Evolutionary conservation across 2,113 vertebrate species (phyloP), one percentile per base, ranked within the genome.

Genomic region (Coreoperca whiteheadi): DNA sequence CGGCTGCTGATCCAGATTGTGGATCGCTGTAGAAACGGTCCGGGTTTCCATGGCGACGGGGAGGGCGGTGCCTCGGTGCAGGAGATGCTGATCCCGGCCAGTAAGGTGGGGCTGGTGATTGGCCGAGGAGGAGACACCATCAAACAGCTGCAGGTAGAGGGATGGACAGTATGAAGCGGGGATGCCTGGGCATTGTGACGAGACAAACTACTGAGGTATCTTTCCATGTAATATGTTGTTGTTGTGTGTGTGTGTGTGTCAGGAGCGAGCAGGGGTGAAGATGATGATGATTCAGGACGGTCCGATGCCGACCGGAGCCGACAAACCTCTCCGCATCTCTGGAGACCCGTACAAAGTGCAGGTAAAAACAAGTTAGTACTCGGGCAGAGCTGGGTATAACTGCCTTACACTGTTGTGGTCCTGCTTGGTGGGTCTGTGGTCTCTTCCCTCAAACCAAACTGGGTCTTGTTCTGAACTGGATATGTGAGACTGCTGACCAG

Each of bases 211-310:
- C 43, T 12, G 25, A 60, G 5, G 20, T 15, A 1, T 46, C 54
- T 0, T 2, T 34, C 21, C 41, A 6, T 32, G 23, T 21, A 20
- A 2, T 9, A 0, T 61, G 56, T 30, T 48, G 12, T 11, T 83
- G 14, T 57, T 28, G 57, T 60, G 59, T 63, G 21, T 68, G 34
- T 65, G 12, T 82, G 14, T 60, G 56, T n/a, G 23, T 57, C 91
- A 99, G 98, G 98, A 99, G 92, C 95, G 97, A 84, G 97, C 97
- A 0, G 97, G 97, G 2, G 98, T 99, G 92, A 98, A 98, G 93
- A 98, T 99, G 98, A 97, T 98, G 80, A 98, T 99, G 97, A 99
- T 98, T 89, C 98, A 99, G 92, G 98, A 98, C 0, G 98, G 97
- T 15, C 97, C 97, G 0, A 92, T 98, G 93, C 97, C 98, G 0